Evolutionary conservation across 2,888 invertebrate species (phyloP).

Genomic region (Ochropacha duplaris): DNA sequence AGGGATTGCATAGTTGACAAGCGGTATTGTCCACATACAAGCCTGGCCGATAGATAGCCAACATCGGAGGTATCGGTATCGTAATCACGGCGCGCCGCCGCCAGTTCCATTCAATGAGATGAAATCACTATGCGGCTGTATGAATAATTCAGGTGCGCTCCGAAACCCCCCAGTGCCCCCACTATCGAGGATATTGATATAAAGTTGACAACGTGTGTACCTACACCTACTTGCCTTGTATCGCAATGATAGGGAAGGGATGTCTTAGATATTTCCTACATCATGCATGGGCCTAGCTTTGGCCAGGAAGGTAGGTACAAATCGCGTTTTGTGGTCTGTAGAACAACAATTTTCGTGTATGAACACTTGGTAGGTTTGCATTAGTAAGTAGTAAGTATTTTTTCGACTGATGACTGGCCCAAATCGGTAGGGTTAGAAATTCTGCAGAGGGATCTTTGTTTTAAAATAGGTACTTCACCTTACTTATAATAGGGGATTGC

Average conservation of each 20-base stretch:
- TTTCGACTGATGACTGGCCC: no score
- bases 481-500: no score
- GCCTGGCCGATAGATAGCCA: conserved; percentile 24
- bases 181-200: conserved; percentile 51
- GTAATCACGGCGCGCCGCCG: conserved; percentile 70
- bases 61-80: conserved; percentile 74
- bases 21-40: conserved; percentile 57
- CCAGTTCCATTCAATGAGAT: conserved; percentile 79
- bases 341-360: neutral
- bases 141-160: conserved; percentile 80
- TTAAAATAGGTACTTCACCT: no score
- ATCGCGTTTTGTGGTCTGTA: neutral
- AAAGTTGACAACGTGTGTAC: conserved; percentile 46
- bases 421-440: no score
- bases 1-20: conserved; percentile 57
- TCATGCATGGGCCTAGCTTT: no score
- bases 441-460: no score
- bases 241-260: neutral
- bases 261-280: neutral
- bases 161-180: conserved; percentile 34
- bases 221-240: conserved; percentile 16
- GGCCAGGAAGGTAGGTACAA: no score
- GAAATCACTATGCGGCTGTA: conserved; percentile 81
- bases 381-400: no score
- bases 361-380: neutral